Base-by-base conservation (phyloP, 2,113 vertebrate species). In the Nothobranchius furzeri region DNA sequence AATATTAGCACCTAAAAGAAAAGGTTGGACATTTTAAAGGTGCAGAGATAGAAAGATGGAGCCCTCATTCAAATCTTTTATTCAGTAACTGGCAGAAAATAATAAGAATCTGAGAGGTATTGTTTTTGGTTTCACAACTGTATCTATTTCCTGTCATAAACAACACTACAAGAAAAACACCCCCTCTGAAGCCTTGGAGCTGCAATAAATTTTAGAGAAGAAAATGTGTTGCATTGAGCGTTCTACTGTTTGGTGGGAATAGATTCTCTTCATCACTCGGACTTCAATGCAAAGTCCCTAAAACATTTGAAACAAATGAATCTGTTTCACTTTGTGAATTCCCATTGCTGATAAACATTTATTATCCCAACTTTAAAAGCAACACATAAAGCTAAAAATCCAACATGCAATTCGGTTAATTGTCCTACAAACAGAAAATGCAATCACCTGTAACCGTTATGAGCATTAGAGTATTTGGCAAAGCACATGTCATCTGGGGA, bases 311-410 rank as follows among this genome's bases (percentile, higher is more conserved):
- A 40, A 7, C 43, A 51, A 57, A 54, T 47, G 59, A 75, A 82
- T 87, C 64, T 25, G 42, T 81, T 75, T 84, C 68, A 78, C 50
- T 63, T 69, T 79, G 78, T 71, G 54, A 82, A 89, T 65, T 82
- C 72, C 82, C 70, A 77, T 10, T 5, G 61, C 74, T 78, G 58
- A 68, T 60, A 64, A 79, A 64, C 55, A 62, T 64, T 70, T 79
- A 65, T 81, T 79, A 84, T 82, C 50, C 63, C 14, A 54, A 68
- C 54, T 59, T 64, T 56, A 30, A 52, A 67, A 64, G 45, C 62
- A 49, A n/a, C 47, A n/a, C 47, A 6, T n/a, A 4, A n/a, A 48
- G 6, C 6, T n/a, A 48, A 48, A 48, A 48, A n/a, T 17, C 25
- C 8, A 3, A 20, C n/a, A 10, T 20, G n/a, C 9, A 5, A 20